phyloP scores from a whole-genome alignment of 2,797 vertebrate species.

The Rhinatrema bivittatum region DNA sequence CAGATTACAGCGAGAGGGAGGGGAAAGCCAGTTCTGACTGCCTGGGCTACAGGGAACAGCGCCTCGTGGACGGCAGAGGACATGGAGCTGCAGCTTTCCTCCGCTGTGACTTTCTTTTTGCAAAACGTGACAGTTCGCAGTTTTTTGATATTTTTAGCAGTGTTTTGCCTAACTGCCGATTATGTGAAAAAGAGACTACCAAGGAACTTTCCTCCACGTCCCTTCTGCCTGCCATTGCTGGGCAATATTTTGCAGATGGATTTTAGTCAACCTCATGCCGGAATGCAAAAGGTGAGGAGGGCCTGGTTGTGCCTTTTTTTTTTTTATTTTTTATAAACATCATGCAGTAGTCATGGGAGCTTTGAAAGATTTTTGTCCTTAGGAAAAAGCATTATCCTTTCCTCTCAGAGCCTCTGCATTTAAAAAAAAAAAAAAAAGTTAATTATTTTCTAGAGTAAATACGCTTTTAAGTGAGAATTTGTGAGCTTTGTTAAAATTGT shows the following conservation, averaged over 20 bases:
- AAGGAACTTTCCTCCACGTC: constrained; percentile 66
- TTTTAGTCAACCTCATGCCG: constrained; percentile 61
- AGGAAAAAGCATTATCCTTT: no score
- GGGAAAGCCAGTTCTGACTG: not conserved
- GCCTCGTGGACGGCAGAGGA: no score
- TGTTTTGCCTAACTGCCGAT: constrained; percentile 40
- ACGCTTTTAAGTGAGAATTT: no score
- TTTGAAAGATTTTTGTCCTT: no score
- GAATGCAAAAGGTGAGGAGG: constrained; percentile 66
- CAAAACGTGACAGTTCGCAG: constrained; percentile 30
- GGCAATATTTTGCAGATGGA: constrained; percentile 58
- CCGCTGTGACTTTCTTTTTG: not conserved
- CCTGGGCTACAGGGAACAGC: no score
- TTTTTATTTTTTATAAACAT: no score
- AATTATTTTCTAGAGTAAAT: no score
- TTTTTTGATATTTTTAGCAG: constrained; percentile 39
- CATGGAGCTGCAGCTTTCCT: constrained; percentile 20
- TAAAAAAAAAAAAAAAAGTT: no score
- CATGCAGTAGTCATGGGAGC: no score
- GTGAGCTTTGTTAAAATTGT: no score
- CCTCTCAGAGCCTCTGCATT: no score
- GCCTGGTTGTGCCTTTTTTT: no score
- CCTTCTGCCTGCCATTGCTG: constrained; percentile 57
- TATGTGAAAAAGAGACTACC: constrained; percentile 52
- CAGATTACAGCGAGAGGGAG: not conserved